phyloP scores from a whole-genome alignment of 2,797 vertebrate genomes.

The Pangasius krempfi region DNA sequence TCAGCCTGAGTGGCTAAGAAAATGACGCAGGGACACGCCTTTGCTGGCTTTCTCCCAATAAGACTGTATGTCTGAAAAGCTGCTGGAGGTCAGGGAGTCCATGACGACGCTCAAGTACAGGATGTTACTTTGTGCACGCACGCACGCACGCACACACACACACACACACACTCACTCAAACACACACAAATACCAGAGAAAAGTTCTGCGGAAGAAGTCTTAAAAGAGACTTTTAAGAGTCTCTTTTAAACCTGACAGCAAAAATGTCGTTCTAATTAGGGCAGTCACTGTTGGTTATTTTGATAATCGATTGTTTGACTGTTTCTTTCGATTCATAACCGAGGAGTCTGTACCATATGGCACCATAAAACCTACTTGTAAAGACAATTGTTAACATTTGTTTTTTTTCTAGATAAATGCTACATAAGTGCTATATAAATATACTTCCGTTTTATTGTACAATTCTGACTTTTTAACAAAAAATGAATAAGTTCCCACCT shows the following conservation, averaged over 20 bases:
- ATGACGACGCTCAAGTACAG: slow-evolving; percentile 43
- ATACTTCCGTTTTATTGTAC: background rate
- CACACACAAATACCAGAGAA: slow-evolving; percentile 13
- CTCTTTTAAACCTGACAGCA: background rate
- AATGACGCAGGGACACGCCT: slow-evolving; percentile 24
- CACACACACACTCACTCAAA: slow-evolving; percentile 20
- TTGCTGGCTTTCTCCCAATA: slow-evolving; percentile 54
- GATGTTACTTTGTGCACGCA: slow-evolving; percentile 43
- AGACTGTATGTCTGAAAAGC: slow-evolving; percentile 7
- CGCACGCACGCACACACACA: slow-evolving; percentile 33
- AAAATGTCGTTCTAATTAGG: background rate
- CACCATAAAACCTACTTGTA: background rate
- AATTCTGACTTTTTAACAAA: background rate
- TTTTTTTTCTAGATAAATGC: background rate
- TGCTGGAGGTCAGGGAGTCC: slow-evolving; percentile 62
- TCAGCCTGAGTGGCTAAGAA: background rate
- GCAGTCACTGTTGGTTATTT: background rate
- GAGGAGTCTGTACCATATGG: background rate
- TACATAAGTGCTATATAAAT: background rate
- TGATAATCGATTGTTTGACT: background rate
- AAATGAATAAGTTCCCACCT: background rate
- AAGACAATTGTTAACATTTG: background rate
- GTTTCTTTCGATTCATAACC: background rate
- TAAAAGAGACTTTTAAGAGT: slow-evolving; percentile 11
- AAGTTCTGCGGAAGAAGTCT: background rate